Percentiles rank a stretch among this genome's conserved stretches.
Conservation (phyloP, 2,113 vertebrate genomes). For the Dunckerocampus dactyliophorus region DNA sequence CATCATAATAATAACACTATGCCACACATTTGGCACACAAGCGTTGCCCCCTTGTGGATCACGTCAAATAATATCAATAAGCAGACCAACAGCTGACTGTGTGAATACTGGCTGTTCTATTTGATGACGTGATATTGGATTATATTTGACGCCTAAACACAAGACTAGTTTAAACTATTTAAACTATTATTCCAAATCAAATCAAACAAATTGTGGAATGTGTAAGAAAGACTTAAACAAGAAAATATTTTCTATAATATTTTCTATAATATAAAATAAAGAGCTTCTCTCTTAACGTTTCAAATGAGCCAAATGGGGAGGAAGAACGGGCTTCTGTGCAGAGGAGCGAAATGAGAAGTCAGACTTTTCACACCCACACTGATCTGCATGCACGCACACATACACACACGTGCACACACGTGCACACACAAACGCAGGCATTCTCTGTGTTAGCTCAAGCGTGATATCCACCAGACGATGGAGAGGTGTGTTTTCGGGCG, state of each 20-base stretch:
- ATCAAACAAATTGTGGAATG: too few relatives aligned
- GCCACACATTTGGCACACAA: constrained; percentile 26
- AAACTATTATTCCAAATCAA: background rate
- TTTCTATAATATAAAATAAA: too few relatives aligned
- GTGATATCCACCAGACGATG: constrained; percentile 59
- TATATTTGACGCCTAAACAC: background rate
- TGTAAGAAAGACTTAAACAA: background rate
- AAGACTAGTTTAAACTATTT: background rate
- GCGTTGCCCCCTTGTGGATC: constrained; percentile 66
- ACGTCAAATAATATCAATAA: constrained; percentile 8
- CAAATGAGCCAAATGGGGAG: constrained; percentile 52
- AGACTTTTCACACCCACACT: constrained; percentile 62
- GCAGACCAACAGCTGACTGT: constrained; percentile 9
- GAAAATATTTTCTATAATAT: too few relatives aligned
- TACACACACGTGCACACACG: background rate
- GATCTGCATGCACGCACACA: background rate
- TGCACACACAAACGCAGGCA: constrained; percentile 17
- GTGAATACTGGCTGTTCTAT: constrained; percentile 2
- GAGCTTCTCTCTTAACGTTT: constrained; percentile 26
- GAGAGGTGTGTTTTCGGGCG: constrained; percentile 29
- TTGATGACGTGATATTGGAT: background rate
- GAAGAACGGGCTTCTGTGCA: constrained; percentile 62
- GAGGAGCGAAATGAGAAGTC: constrained; percentile 64
- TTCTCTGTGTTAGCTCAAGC: constrained; percentile 58
- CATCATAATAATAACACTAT: background rate